phyloP scores from a whole-genome alignment of 2,888 invertebrate species.

The Leptothorax acervorum region DNA sequence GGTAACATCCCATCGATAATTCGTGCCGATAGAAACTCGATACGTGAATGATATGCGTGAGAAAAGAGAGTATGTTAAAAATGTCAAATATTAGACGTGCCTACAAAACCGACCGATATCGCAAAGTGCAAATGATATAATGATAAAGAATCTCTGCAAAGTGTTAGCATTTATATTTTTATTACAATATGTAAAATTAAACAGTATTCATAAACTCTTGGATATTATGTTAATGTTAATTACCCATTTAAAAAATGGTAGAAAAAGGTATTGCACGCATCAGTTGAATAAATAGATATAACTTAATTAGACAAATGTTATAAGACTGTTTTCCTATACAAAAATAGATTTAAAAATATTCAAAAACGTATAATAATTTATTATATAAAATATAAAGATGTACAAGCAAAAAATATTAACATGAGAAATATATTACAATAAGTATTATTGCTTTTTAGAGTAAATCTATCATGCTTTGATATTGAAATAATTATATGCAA shows the following conservation, averaged over 20 bases:
- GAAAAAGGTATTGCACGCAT: neutral
- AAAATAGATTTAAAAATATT: neutral
- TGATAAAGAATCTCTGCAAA: neutral
- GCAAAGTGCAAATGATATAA: neutral
- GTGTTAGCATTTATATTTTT: neutral
- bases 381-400: neutral
- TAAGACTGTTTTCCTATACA: neutral
- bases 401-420: neutral
- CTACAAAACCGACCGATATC: neutral
- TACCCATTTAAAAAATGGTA: neutral
- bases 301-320: neutral
- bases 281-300: neutral
- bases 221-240: neutral
- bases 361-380: neutral
- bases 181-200: neutral
- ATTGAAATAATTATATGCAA: no score
- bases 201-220: neutral
- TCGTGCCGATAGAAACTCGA: constrained; percentile 9
- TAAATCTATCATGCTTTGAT: no score
- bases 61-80: neutral
- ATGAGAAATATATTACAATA: neutral
- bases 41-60: constrained; percentile 18
- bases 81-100: neutral
- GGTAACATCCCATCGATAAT: constrained; percentile 2
- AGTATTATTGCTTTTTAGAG: neutral